Conservation (phyloP, 2,888 invertebrate species). For the Eupithecia tripunctaria region DNA sequence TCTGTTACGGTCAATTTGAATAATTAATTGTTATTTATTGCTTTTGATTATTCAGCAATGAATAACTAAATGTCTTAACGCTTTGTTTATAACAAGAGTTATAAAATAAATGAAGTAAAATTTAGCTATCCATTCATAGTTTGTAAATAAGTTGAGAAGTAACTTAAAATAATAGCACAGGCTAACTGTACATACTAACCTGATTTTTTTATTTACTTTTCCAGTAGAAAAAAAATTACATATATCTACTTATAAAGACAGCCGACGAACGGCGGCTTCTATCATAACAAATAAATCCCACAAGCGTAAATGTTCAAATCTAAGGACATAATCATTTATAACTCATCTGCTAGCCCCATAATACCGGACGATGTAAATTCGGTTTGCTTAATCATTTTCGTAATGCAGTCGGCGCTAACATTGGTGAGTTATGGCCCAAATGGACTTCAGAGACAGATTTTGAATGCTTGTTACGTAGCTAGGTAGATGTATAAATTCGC, state of each 20-base stretch:
- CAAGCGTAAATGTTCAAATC: conserved; percentile 19
- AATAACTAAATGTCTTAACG: not conserved
- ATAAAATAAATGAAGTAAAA: not conserved
- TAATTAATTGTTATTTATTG: conserved; percentile 7
- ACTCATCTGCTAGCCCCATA: conserved; percentile 15
- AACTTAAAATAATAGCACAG: not conserved
- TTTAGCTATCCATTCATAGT: not conserved
- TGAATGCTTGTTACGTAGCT: not conserved
- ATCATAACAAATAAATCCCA: conserved; percentile 11
- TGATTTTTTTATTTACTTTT: not conserved
- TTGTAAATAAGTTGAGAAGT: not conserved
- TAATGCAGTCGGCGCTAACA: conserved; percentile 32
- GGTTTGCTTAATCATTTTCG: conserved; percentile 40
- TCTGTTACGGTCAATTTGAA: conserved; percentile 12
- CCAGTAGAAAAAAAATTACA: not conserved
- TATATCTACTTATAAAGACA: not conserved
- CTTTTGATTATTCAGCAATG: conserved; percentile 3
- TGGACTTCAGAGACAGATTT: conserved; percentile 11
- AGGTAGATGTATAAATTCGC: not conserved
- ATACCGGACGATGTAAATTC: conserved; percentile 31
- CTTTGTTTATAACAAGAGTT: not conserved
- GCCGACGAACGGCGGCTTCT: not conserved
- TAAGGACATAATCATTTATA: conserved; percentile 24
- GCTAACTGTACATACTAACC: not conserved
- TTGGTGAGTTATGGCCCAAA: conserved; percentile 30